A percentile compares a stretch with the other conserved stretches of the same genome.
These are phyloP conservation scores for Seriola dumerili DNA, from an alignment of 2,113 vertebrate species.

Conservation along the genomic window DNA sequence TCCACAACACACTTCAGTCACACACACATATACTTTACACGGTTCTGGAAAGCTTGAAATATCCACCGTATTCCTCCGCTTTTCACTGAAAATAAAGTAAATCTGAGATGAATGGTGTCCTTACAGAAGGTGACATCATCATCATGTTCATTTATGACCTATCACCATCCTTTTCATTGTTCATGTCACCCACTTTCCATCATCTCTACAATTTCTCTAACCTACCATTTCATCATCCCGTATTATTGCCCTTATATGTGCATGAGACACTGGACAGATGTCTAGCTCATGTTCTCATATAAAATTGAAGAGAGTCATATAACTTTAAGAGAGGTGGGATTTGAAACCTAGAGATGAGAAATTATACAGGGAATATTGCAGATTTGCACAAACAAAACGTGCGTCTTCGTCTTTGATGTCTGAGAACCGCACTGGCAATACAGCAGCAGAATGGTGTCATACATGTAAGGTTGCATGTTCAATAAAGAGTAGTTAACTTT, in stretches of 20 bases:
- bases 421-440: conserved; percentile 28
- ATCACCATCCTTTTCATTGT: conserved; percentile 47
- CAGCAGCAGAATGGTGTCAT: conserved; percentile 36
- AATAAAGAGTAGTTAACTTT: conserved; percentile 45
- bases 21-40: background rate
- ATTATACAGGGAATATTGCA: conserved; percentile 25
- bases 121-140: conserved; percentile 51
- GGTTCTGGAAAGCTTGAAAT: background rate
- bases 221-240: conserved; percentile 39
- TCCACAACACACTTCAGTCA: background rate
- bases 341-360: conserved; percentile 10
- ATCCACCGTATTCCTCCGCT: background rate
- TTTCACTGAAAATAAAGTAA: conserved; percentile 5
- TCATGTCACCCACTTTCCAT: conserved; percentile 48
- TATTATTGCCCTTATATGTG: background rate
- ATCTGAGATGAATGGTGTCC: background rate
- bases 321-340: conserved; percentile 50
- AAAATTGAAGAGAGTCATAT: conserved; percentile 49
- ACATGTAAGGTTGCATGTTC: conserved; percentile 23
- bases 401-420: conserved; percentile 39
- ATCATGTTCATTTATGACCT: conserved; percentile 42
- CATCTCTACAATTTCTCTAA: conserved; percentile 35
- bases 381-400: conserved; percentile 27
- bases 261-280: conserved; percentile 34
- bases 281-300: conserved; percentile 40